A percentile compares a stretch with the other conserved stretches of the same genome.
Evolutionary conservation across 2,888 invertebrate species (phyloP).

Genomic region (Torymus texanus): DNA sequence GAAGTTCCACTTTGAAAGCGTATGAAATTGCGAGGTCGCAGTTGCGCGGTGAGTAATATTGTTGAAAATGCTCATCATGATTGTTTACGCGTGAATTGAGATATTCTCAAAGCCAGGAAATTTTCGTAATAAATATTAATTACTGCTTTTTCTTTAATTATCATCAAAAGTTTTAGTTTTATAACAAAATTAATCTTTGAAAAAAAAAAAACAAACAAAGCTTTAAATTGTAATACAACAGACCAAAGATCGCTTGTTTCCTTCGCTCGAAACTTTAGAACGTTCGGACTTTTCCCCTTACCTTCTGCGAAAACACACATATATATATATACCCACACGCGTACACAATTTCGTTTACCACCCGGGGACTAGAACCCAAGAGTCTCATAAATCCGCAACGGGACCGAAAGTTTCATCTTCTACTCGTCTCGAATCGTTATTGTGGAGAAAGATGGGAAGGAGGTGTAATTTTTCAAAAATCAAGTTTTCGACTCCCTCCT

Average conservation of each 20-base stretch:
- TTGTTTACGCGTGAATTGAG: too few relatives aligned
- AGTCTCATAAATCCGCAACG: constrained; percentile 51
- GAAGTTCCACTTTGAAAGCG: too few relatives aligned
- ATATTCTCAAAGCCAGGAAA: too few relatives aligned
- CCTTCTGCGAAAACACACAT: too few relatives aligned
- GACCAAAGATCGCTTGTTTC: not conserved
- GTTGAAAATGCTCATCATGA: too few relatives aligned
- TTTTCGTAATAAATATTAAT: too few relatives aligned
- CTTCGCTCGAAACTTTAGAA: constrained; percentile 7
- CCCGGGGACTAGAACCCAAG: constrained; percentile 33
- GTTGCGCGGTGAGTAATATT: too few relatives aligned
- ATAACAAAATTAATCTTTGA: not conserved
- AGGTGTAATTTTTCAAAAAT: constrained; percentile 24
- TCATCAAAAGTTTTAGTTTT: too few relatives aligned
- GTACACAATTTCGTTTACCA: not conserved
- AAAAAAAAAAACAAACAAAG: not conserved
- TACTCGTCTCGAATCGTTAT: too few relatives aligned
- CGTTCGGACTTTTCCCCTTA: not conserved
- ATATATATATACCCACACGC: too few relatives aligned
- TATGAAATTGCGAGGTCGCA: too few relatives aligned
- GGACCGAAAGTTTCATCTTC: constrained; percentile 27
- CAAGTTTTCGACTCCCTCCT: not conserved
- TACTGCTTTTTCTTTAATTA: too few relatives aligned
- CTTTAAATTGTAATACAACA: not conserved
- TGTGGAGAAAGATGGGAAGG: constrained; percentile 6